Percentiles rank a stretch among this genome's conserved stretches.
Conservation (phyloP, 2,797 vertebrate species). For the Microcaecilia unicolor region DNA sequence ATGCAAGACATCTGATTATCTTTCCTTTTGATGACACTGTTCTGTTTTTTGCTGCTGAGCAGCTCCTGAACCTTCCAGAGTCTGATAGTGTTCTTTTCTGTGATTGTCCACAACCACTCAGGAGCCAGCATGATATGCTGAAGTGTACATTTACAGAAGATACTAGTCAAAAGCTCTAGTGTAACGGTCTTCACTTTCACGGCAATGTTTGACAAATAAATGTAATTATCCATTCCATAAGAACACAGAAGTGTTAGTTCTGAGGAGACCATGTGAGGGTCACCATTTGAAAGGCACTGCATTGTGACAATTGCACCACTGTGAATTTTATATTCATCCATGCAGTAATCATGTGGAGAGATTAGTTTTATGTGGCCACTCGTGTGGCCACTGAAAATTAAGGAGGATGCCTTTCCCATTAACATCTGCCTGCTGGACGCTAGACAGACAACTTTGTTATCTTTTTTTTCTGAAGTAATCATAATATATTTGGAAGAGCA, state of each 20-base stretch:
- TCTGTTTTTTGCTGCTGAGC: neutral
- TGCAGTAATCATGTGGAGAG: slow-evolving; percentile 20
- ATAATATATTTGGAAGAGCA: slow-evolving; percentile 36
- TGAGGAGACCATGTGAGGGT: slow-evolving; percentile 42
- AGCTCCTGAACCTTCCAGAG: slow-evolving; percentile 26
- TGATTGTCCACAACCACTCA: slow-evolving; percentile 31
- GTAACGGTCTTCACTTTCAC: neutral
- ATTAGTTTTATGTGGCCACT: slow-evolving; percentile 32
- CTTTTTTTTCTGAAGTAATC: slow-evolving; percentile 1
- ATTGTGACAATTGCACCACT: slow-evolving; percentile 62
- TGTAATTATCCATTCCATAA: slow-evolving; percentile 32
- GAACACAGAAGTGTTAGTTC: slow-evolving; percentile 31
- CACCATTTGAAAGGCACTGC: slow-evolving; percentile 57
- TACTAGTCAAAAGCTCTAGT: slow-evolving; percentile 10
- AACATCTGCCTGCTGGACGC: slow-evolving; percentile 26
- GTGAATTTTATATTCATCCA: slow-evolving; percentile 20
- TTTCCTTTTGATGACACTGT: slow-evolving; percentile 11
- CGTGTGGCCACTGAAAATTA: slow-evolving; percentile 36
- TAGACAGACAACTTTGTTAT: slow-evolving; percentile 33
- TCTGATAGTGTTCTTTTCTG: slow-evolving; percentile 26
- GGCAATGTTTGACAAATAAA: slow-evolving; percentile 16
- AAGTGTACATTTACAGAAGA: slow-evolving; percentile 26
- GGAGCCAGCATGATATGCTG: slow-evolving; percentile 32
- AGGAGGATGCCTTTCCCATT: slow-evolving; percentile 6
- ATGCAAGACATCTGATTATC: slow-evolving; percentile 27